Conservation (phyloP, 2,888 invertebrate genomes). For the Cosmopolites sordidus region DNA sequence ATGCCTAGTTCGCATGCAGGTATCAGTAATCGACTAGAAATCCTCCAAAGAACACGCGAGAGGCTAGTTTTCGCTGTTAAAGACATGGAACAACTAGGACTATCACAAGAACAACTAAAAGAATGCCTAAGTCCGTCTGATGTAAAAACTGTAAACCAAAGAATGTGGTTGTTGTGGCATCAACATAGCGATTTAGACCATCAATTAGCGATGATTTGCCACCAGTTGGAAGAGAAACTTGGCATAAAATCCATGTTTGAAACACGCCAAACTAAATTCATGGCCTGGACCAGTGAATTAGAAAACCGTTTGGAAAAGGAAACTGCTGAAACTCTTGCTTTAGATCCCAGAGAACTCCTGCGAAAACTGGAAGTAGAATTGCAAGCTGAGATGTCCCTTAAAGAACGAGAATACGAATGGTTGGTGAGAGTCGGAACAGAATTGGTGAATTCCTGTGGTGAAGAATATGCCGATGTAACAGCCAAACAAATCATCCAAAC, state of each 20-base stretch:
- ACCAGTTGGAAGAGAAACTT: conserved; percentile 69
- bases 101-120: conserved; percentile 76
- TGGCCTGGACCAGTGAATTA: conserved; percentile 66
- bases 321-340: conserved; percentile 45
- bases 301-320: conserved; percentile 63
- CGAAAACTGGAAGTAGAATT: conserved; percentile 70
- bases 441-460: conserved; percentile 60
- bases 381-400: conserved; percentile 69
- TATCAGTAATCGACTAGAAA: conserved; percentile 61
- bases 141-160: conserved; percentile 74
- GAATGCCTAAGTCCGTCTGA: conserved; percentile 82
- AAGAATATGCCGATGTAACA: conserved; percentile 57
- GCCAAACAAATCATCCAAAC: conserved; percentile 57
- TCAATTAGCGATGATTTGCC: conserved; percentile 67
- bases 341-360: conserved; percentile 70
- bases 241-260: conserved; percentile 70
- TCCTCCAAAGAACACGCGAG: conserved; percentile 58
- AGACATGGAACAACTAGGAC: conserved; percentile 67
- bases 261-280: conserved; percentile 59
- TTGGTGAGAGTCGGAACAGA: conserved; percentile 63
- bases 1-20: conserved; percentile 58
- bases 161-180: conserved; percentile 72
- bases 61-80: conserved; percentile 55
- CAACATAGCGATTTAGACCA: conserved; percentile 78
- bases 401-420: conserved; percentile 77